A percentile compares a stretch with the other conserved stretches of the same genome.
Conservation (phyloP, 2,113 vertebrate species). For the Strix uralensis region DNA sequence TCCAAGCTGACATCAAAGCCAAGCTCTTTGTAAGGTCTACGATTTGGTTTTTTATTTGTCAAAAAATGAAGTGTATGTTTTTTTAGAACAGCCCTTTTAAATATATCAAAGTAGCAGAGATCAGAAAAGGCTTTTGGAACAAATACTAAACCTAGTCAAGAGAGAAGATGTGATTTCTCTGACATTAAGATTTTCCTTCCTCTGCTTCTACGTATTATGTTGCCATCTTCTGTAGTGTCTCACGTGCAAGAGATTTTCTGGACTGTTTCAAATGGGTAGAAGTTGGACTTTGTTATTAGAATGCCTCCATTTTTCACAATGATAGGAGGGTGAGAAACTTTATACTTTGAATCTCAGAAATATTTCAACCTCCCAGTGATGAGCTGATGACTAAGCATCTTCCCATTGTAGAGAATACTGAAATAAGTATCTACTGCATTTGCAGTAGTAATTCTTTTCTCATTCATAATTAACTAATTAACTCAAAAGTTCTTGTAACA, state of each 20-base stretch:
- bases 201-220: accelerated
- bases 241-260: neutral
- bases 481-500: neutral
- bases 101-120: neutral
- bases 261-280: neutral
- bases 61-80: neutral
- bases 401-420: neutral
- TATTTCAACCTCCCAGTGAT: accelerated
- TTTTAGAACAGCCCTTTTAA: neutral
- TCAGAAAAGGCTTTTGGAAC: neutral
- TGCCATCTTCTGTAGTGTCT: neutral
- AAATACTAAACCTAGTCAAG: neutral
- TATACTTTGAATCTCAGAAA: neutral
- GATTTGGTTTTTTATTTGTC: neutral
- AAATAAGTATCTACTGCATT: neutral
- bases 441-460: neutral
- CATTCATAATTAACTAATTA: neutral
- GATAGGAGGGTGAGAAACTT: neutral
- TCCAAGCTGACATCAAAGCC: neutral
- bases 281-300: neutral
- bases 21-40: neutral
- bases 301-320: neutral
- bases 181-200: neutral
- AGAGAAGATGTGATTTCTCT: neutral
- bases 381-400: neutral